Evolutionary conservation across 2,113 vertebrate genomes (phyloP), one percentile per base, ranked within the genome.

Genomic region (Camelus bactrianus): DNA sequence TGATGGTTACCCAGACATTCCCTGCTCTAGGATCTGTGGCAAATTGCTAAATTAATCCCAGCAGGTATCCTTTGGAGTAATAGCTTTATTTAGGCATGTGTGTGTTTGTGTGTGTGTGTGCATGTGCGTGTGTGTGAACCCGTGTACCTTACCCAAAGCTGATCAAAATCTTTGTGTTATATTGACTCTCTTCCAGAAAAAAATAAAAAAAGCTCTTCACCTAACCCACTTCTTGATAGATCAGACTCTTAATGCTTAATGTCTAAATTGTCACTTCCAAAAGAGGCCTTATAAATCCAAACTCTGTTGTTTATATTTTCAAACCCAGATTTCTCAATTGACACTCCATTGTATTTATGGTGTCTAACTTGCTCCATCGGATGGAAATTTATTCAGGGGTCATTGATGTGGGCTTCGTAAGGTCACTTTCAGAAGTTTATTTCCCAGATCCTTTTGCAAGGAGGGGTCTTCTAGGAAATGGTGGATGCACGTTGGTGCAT

Each of bases 391-490:
- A 96, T 93, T 38, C 62, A 54, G 35, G 8, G 80, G 50, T 83
- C 79, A 64, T 52, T 35, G 85, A 64, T 58, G 28, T 64, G 48
- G 82, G 38, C 30, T 91, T 83, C 69, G 32, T 95, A 75, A 94
- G 92, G 97, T 97, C 89, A 89, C 48, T 94, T 91, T 30, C 77
- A 35, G 81, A 95, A 75, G 95, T 91, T 13, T 73, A 9, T 95
- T 97, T 96, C 75, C 82, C 60, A 86, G 81, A 64, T 96, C 56
- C 79, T 92, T 89, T 92, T 50, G 95, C 92, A 95, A 12, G 2
- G 22, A 30, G 19, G 10, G 6, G 69, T 60, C 64, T 81, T 77
- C 90, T 70, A 13, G 83, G 89, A 93, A 97, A 82, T 83, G 60
- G 28, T 19, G 56, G 91, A 82, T 12, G 65, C 86, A 28, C 24